Evolutionary conservation across 2,888 invertebrate genomes (phyloP), one percentile per base, ranked within the genome.

Genomic region (Ferrisia virgata): DNA sequence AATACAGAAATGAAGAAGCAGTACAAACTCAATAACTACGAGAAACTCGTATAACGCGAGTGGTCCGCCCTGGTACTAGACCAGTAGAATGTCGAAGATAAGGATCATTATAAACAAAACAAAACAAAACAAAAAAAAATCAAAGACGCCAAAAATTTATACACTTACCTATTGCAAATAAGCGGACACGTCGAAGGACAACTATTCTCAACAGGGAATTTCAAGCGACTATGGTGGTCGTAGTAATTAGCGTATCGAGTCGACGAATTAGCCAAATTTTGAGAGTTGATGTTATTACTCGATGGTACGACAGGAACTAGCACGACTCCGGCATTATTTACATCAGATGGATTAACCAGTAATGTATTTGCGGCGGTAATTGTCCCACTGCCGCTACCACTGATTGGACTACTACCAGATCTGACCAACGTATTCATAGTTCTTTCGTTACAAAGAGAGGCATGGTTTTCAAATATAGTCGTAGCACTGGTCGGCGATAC

Each of bases 401-500:
- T n/a, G 2, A 28, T 28, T 9, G 18, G 22, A 82, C 36, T 53
- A 18, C 22, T 22, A 39, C 18, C 39, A 64, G 36, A 22, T 28
- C 18, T 58, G 82, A 18, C 31, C 18, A 28, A 4, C 64, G 36
- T 28, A 9, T 25, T 33, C 1, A n/a, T 69, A 22, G 2, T 33
- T 47, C 33, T 36, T 33, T 64, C 36, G 82, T n/a, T n/a, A n/a
- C 82, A 64, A 11, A 64, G 13, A 15, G 25, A 28, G 8, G 33
- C 5, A n/a, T 18, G 36, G 22, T 64, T 47, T 25, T 69, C 64
- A n/a, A 53, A 69, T 13, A 58, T 13, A 18, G 53, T 22, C 1
- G 22, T 18, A 25, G 33, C 25, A 22, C 22, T 28, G 15, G 81
- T 85, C 13, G 85, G 85, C 18, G 85, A 85, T 3, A 91, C 89